Conservation (phyloP, 1,140 invertebrate species). For the Lasaia peninsularis region DNA sequence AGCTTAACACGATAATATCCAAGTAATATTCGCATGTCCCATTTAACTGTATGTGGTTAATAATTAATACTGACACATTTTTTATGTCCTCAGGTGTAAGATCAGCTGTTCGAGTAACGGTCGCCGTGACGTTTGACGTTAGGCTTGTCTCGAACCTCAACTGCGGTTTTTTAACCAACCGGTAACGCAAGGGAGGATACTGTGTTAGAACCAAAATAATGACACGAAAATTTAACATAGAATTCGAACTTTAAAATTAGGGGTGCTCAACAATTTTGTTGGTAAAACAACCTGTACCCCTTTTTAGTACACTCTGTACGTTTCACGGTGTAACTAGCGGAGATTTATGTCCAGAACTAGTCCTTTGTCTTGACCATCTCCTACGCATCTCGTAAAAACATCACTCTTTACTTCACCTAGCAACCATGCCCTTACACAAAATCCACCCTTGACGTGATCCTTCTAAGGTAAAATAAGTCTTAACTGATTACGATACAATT, state of each 20-base stretch:
- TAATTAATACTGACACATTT: neutral
- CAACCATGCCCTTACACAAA: constrained; percentile 6
- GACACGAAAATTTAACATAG: no score
- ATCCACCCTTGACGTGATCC: neutral
- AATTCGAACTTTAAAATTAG: no score
- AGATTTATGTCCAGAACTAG: neutral
- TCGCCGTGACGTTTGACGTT: neutral
- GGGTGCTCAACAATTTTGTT: no score
- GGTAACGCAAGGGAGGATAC: no score
- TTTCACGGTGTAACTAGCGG: no score
- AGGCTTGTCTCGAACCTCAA: neutral
- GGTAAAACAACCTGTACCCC: no score
- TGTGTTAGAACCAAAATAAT: no score
- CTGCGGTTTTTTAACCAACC: neutral
- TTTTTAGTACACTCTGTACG: no score
- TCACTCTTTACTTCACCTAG: neutral
- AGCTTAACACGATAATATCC: no score
- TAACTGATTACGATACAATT: neutral
- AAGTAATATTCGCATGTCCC: no score
- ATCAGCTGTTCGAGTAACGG: neutral
- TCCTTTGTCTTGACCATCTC: neutral
- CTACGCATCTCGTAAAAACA: neutral
- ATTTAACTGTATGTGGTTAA: no score
- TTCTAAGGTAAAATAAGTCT: neutral
- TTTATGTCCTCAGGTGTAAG: neutral